These are phyloP conservation scores for Epizoanthus ramosus DNA, from an alignment of 92 coral and sea anemone species.

Conservation along the genomic window DNA sequence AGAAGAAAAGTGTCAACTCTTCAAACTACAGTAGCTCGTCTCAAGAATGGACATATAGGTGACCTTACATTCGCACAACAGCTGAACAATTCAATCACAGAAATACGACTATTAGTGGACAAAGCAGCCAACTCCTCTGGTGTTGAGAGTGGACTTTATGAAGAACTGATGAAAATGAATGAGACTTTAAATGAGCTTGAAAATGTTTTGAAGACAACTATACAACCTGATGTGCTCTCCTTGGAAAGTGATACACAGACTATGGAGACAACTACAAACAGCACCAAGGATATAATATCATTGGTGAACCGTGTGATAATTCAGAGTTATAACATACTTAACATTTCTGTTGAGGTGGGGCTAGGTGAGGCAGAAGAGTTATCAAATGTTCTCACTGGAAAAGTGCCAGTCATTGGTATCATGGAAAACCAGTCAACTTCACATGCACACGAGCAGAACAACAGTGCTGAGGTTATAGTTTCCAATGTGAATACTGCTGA, in stretches of 20 bases:
- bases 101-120: conserved; percentile 49
- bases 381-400: conserved; percentile 31
- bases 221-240: conserved; percentile 58
- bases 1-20: conserved; percentile 53
- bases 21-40: conserved; percentile 49
- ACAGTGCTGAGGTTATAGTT: conserved; percentile 56
- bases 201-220: conserved; percentile 43
- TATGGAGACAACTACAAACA: conserved; percentile 39
- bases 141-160: conserved; percentile 59
- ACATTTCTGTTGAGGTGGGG: conserved; percentile 47
- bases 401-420: conserved; percentile 57
- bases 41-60: conserved; percentile 74
- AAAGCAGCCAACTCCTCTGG: conserved; percentile 73
- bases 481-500: conserved; percentile 45
- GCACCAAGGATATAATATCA: conserved; percentile 53
- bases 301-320: conserved; percentile 47
- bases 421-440: conserved; percentile 52
- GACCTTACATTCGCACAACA: conserved; percentile 74
- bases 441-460: conserved; percentile 57
- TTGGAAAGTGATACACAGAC: conserved; percentile 47
- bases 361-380: conserved; percentile 52
- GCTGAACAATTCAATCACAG: conserved; percentile 43
- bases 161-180: conserved; percentile 64
- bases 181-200: conserved; percentile 67
- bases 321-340: conserved; percentile 52